Evolutionary conservation across 2,888 invertebrate genomes (phyloP), one percentile per base, ranked within the genome.

Genomic region (Laspeyria flexula): DNA sequence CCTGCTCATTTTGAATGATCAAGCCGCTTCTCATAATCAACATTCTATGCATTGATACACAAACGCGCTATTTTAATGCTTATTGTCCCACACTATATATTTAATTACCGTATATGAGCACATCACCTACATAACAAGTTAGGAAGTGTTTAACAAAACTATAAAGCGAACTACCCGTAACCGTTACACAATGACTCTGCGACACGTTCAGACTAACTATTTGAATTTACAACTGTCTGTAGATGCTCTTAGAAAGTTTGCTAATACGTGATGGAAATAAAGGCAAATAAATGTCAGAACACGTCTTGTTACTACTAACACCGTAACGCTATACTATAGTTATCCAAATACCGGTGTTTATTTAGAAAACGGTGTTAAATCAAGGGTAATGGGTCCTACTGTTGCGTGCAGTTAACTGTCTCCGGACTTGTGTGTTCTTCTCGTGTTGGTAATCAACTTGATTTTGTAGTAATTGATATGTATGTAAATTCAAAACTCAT

Each of bases 251-350:
- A 81, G 85, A 85, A 85, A 85, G 85, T 76, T 60, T 53, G 62
- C 60, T 56, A 71, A 70, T 75, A 85, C 85, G 85, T 84, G 84
- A 79, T 77, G 65, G 75, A 83, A 83, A 83, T 75, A 64, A 71
- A 66, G 54, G 58, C 58, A 58, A 58, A 61, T 47, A 58, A 31
- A 30, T 16, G 16, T 12, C 34, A 21, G 44, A 44, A 40, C 44
- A 55, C 35, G 60, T 48, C 39, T 11, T 16, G 25, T 13, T 30
- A 29, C 21, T 37, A 6, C 10, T 21, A 33, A 3, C 12, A 18
- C 18, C 18, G 5, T 18, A 18, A 5, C 54, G 53, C 40, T 46
- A 59, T 45, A 16, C 52, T 62, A 35, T 55, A 33, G 66, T 63
- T 69, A 65, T 60, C 64, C 61, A 63, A 65, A 46, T 23, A 10